These are phyloP conservation scores for Metacarcinus magister DNA, from an alignment of 2,888 invertebrate genomes.

Conservation along the genomic window DNA sequence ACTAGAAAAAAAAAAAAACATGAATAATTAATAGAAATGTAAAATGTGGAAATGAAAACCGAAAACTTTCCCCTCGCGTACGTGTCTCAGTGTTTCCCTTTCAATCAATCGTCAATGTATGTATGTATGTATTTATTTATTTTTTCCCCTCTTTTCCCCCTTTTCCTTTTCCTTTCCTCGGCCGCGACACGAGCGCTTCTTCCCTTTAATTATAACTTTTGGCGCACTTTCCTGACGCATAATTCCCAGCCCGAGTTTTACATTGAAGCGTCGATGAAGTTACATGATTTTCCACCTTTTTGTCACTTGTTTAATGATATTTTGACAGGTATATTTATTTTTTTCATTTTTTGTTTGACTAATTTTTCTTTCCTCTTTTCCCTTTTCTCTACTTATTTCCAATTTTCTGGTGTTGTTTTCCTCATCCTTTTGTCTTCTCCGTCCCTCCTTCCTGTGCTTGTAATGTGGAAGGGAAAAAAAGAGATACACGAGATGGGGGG, in stretches of 20 bases:
- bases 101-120: no score
- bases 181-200: slow-evolving; percentile 30
- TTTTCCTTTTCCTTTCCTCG: neutral
- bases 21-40: neutral
- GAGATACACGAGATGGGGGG: neutral
- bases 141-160: neutral
- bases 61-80: neutral
- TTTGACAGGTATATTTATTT: neutral
- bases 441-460: neutral
- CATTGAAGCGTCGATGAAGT: slow-evolving; percentile 17
- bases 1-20: neutral
- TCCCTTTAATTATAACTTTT: slow-evolving; percentile 36
- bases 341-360: neutral
- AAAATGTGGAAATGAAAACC: neutral
- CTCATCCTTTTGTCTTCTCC: neutral
- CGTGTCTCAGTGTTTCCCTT: neutral
- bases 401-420: neutral
- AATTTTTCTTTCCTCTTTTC: neutral
- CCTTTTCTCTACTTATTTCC: neutral
- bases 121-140: neutral
- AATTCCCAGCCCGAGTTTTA: slow-evolving; percentile 13
- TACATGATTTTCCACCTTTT: slow-evolving; percentile 40
- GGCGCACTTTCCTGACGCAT: slow-evolving; percentile 31
- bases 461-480: neutral
- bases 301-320: slow-evolving; percentile 41